Conservation (phyloP, 2,888 invertebrate species). For the Heteromyza rotundicornis region DNA sequence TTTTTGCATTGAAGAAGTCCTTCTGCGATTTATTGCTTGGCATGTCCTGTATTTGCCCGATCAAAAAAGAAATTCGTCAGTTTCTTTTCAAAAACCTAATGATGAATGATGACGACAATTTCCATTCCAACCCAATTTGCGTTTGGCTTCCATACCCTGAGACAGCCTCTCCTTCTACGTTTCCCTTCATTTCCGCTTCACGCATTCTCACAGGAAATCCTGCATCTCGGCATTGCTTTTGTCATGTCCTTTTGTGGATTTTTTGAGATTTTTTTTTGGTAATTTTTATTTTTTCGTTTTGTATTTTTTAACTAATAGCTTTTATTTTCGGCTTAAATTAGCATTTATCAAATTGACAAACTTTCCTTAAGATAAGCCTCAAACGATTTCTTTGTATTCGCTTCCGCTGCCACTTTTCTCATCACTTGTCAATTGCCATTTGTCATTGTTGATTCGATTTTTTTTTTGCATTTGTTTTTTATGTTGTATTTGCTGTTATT, state of each 20-base stretch:
- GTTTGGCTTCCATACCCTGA: neutral
- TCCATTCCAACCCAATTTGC: conserved; percentile 13
- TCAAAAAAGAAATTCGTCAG: conserved; percentile 11
- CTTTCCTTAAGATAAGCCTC: conserved; percentile 3
- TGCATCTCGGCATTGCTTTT: neutral
- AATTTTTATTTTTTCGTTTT: neutral
- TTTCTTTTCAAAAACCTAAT: conserved; percentile 42
- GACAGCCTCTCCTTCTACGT: neutral
- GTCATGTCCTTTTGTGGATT: neutral
- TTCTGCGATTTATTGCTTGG: neutral
- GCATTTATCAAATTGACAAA: conserved; percentile 47
- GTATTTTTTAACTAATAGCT: neutral
- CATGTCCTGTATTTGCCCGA: neutral
- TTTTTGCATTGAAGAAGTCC: neutral
- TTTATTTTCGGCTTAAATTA: conserved; percentile 50
- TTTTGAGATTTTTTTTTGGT: neutral
- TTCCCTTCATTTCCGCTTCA: conserved; percentile 3
- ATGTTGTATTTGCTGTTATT: neutral
- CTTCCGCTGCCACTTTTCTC: conserved; percentile 29
- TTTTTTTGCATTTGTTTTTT: neutral
- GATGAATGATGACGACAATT: conserved; percentile 49
- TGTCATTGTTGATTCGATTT: conserved; percentile 30
- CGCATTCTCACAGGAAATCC: neutral
- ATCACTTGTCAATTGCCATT: conserved; percentile 39
- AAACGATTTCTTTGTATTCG: conserved; percentile 16